phyloP scores from a whole-genome alignment of 2,888 invertebrate genomes.

The Acronicta aceris region DNA sequence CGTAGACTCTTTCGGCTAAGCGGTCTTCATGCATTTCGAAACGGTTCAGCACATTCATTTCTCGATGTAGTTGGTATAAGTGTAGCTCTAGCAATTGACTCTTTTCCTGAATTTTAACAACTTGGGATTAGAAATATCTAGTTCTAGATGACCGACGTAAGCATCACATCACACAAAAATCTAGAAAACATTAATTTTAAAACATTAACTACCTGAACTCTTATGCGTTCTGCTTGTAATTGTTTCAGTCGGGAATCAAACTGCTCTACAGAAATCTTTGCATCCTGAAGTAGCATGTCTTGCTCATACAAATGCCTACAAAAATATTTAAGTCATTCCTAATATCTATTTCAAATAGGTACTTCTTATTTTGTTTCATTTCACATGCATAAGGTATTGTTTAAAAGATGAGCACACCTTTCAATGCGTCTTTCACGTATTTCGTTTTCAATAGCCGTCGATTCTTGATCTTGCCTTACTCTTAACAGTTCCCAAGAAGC shows the following conservation, averaged over 20 bases:
- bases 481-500: slow-evolving; percentile 82
- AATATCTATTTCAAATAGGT: neutral
- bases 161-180: no score
- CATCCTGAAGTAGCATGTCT: slow-evolving; percentile 89
- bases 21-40: slow-evolving; percentile 92
- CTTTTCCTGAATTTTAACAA: slow-evolving; percentile 68
- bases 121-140: neutral
- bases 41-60: slow-evolving; percentile 92
- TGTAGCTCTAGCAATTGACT: slow-evolving; percentile 90
- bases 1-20: slow-evolving; percentile 89
- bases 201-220: slow-evolving; percentile 90
- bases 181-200: neutral
- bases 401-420: slow-evolving; percentile 68
- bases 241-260: slow-evolving; percentile 91
- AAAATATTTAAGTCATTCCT: slow-evolving; percentile 1
- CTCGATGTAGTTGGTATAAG: slow-evolving; percentile 92
- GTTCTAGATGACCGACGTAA: no score
- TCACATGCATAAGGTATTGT: no score
- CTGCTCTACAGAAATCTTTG: slow-evolving; percentile 88
- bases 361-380: no score
- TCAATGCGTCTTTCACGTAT: slow-evolving; percentile 86
- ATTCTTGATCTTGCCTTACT: slow-evolving; percentile 73
- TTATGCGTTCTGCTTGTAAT: slow-evolving; percentile 88
- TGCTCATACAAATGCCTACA: slow-evolving; percentile 90
- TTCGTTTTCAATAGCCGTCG: slow-evolving; percentile 88